Conservation (phyloP, 92 coral and sea anemone genomes). For the Phenganax stokvisi region DNA sequence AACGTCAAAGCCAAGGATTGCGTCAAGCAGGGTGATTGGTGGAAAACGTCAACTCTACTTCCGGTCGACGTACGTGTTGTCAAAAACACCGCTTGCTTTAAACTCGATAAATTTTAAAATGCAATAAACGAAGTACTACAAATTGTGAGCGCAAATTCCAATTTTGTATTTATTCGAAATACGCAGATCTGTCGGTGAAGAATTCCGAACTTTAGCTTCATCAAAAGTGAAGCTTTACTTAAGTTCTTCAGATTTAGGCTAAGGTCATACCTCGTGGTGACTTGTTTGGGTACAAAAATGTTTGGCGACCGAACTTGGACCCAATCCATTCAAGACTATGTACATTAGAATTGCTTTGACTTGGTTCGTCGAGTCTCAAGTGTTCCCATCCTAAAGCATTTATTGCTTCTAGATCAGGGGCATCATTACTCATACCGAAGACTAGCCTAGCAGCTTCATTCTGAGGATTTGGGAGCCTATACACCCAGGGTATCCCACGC, state of each 20-base stretch:
- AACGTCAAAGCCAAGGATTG: too few relatives aligned
- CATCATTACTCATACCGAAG: constrained; percentile 36
- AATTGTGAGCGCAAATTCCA: too few relatives aligned
- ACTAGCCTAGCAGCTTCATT: constrained; percentile 49
- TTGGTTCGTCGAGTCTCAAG: constrained; percentile 41
- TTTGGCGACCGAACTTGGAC: constrained; percentile 36
- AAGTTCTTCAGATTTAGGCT: constrained; percentile 35
- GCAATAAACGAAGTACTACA: too few relatives aligned
- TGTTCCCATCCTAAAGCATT: constrained; percentile 46
- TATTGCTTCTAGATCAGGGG: constrained; percentile 34
- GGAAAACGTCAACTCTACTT: too few relatives aligned
- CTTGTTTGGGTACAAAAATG: constrained; percentile 27
- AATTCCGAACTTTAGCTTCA: constrained; percentile 52
- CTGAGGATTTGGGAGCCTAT: constrained; percentile 40
- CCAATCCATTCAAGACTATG: constrained; percentile 35
- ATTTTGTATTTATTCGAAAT: neutral
- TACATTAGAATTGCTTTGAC: constrained; percentile 35
- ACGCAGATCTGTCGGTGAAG: constrained; percentile 38
- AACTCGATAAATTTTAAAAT: too few relatives aligned
- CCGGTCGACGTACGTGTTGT: too few relatives aligned
- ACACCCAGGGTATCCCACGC: constrained; percentile 50
- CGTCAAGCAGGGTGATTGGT: too few relatives aligned
- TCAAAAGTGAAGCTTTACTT: constrained; percentile 45
- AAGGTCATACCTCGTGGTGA: constrained; percentile 37
- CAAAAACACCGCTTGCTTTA: too few relatives aligned